phyloP scores from a whole-genome alignment of 1,140 invertebrate genomes.

The Adelges cooleyi region DNA sequence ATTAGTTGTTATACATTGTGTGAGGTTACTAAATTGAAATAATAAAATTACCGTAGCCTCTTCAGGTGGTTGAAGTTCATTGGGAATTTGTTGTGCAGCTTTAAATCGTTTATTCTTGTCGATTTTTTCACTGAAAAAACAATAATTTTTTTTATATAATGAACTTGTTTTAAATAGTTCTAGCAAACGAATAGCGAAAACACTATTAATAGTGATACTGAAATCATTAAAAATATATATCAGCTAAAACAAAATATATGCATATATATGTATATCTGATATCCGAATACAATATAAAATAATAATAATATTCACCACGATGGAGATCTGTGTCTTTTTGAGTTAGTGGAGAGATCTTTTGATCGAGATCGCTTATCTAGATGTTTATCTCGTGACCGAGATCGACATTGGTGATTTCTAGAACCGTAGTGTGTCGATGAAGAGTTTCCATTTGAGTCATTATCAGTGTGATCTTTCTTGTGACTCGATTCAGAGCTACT shows the following conservation, averaged over 20 bases:
- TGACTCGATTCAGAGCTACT: too few relatives aligned
- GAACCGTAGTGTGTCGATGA: background rate
- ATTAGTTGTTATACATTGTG: too few relatives aligned
- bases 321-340: conserved; percentile 1
- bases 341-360: background rate
- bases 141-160: conserved; percentile 30
- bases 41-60: background rate
- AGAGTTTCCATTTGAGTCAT: too few relatives aligned
- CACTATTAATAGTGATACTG: too few relatives aligned
- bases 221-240: too few relatives aligned
- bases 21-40: too few relatives aligned
- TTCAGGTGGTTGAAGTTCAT: background rate
- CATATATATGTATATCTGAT: too few relatives aligned
- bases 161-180: too few relatives aligned
- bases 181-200: too few relatives aligned
- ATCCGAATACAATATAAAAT: too few relatives aligned
- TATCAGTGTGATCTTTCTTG: too few relatives aligned
- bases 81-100: conserved; percentile 56
- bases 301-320: conserved; percentile 17
- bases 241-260: too few relatives aligned
- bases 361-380: conserved; percentile 29
- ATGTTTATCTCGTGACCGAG: background rate
- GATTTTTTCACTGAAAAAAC: conserved; percentile 45
- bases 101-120: conserved; percentile 85
- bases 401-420: background rate